Percentiles rank a stretch among this genome's conserved stretches.
These are phyloP conservation scores for Pardalotus punctatus DNA, from an alignment of 2,113 vertebrate genomes.

Conservation along the genomic window DNA sequence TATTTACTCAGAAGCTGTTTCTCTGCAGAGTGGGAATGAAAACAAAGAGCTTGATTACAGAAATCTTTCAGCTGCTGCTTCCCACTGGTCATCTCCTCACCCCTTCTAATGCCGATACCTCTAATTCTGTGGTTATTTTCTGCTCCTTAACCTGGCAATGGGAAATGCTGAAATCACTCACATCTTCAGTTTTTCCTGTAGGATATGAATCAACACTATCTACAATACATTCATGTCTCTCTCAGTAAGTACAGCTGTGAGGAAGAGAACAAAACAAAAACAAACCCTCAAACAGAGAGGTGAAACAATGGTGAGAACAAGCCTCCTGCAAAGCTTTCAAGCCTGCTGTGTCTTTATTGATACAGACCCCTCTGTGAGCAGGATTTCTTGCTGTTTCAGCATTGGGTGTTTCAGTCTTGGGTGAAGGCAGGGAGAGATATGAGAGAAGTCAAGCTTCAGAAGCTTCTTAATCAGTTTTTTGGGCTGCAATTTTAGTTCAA, in stretches of 20 bases:
- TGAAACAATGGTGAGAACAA: conserved; percentile 19
- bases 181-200: neutral
- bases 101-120: neutral
- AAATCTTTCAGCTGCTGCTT: neutral
- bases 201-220: neutral
- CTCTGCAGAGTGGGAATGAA: neutral
- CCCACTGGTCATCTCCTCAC: neutral
- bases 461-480: neutral
- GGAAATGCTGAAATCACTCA: neutral
- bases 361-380: neutral
- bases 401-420: neutral
- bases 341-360: neutral
- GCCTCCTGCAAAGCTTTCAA: neutral
- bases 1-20: neutral
- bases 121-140: neutral
- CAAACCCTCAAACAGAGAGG: neutral
- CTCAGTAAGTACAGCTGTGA: neutral
- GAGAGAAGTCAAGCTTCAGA: neutral
- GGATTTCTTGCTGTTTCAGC: neutral
- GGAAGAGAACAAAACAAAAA: conserved; percentile 15
- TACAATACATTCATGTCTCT: neutral
- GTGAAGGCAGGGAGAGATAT: neutral
- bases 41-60: neutral
- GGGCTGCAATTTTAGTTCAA: neutral
- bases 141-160: neutral